Evolutionary conservation across 1,140 invertebrate genomes (phyloP).

Genomic region (Ganaspis sp.): DNA sequence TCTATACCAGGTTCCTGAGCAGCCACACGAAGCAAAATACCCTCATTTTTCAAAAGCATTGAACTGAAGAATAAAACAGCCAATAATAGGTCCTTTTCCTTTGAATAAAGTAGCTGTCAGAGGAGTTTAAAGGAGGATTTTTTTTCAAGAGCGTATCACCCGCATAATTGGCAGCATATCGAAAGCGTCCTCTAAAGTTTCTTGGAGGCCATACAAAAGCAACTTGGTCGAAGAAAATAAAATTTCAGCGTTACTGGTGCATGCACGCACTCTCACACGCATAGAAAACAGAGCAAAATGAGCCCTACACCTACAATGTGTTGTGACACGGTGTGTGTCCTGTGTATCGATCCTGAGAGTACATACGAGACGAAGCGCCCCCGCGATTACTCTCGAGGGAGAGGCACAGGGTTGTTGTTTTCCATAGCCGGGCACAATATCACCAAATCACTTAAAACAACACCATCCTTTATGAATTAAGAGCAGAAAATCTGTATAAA

Average conservation of each 20-base stretch:
- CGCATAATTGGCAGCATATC: conserved; percentile 26
- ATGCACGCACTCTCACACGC: conserved; percentile 37
- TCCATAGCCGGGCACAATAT: not conserved
- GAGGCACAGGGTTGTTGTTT: conserved; percentile 27
- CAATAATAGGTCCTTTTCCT: too few relatives aligned
- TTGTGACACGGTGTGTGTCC: conserved; percentile 58
- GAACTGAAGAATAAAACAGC: not conserved
- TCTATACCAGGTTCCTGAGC: too few relatives aligned
- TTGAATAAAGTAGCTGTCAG: not conserved
- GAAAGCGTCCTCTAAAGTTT: conserved; percentile 33
- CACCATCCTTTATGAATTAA: not conserved
- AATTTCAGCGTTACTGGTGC: conserved; percentile 42
- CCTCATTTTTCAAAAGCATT: not conserved
- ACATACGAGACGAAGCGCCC: conserved; percentile 41
- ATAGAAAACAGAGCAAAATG: conserved; percentile 32
- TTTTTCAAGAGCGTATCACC: conserved; percentile 29
- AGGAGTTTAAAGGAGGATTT: not conserved
- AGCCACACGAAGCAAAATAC: not conserved
- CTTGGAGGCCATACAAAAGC: conserved; percentile 25
- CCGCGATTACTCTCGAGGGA: conserved; percentile 30
- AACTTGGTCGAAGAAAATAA: conserved; percentile 24
- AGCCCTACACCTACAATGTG: conserved; percentile 47
- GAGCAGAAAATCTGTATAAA: not conserved
- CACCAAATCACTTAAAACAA: not conserved
- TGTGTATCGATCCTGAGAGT: conserved; percentile 69